Evolutionary conservation across 2,797 vertebrate genomes (phyloP).

Genomic region (Morus bassanus): DNA sequence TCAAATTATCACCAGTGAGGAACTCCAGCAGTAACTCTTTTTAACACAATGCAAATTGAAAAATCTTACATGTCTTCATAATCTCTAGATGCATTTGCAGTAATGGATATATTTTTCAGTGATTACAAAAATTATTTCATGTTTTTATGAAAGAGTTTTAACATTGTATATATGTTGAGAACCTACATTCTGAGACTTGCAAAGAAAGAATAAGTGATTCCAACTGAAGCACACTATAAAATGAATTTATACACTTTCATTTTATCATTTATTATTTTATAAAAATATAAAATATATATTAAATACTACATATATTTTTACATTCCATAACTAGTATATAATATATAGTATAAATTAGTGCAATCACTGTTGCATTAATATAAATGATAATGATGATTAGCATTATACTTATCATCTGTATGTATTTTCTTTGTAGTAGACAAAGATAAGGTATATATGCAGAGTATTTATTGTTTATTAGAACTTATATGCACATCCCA

Average conservation of each 20-base stretch:
- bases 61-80: neutral
- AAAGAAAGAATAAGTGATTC: neutral
- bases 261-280: neutral
- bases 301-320: neutral
- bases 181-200: neutral
- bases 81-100: neutral
- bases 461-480: neutral
- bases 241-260: neutral
- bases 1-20: neutral
- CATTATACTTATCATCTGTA: neutral
- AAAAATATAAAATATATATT: neutral
- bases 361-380: neutral
- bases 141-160: neutral
- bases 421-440: neutral
- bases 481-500: neutral
- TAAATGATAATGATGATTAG: neutral
- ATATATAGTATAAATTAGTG: neutral
- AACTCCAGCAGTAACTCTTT: neutral
- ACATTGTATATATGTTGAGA: neutral
- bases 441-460: neutral
- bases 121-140: neutral
- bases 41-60: neutral
- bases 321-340: neutral
- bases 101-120: neutral
- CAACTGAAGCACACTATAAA: neutral